Evolutionary conservation across 2,888 invertebrate species (phyloP).

Genomic region (Lasioglossum pauxillum): DNA sequence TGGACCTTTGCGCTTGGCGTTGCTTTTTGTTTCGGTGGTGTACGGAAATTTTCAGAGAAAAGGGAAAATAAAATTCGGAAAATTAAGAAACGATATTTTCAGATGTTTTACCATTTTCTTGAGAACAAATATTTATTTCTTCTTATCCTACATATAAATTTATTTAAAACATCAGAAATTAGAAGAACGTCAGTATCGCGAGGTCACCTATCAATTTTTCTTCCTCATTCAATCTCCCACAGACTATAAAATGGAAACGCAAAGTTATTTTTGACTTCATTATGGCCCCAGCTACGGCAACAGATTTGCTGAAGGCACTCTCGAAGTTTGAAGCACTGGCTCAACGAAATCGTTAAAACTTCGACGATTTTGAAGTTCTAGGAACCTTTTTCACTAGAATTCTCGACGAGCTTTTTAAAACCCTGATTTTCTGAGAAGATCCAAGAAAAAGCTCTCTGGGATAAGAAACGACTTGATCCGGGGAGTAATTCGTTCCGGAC

Average conservation of each 20-base stretch:
- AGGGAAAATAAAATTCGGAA: no score
- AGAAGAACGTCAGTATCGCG: not conserved
- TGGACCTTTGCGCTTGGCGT: not conserved
- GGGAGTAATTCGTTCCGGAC: no score
- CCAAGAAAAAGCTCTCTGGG: not conserved
- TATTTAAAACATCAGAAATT: no score
- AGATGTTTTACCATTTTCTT: no score
- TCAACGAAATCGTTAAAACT: not conserved
- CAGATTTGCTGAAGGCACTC: not conserved
- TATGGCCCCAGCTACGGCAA: not conserved
- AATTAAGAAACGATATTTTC: no score
- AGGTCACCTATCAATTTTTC: not conserved
- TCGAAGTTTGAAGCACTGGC: conserved; percentile 1
- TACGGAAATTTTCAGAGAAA: no score
- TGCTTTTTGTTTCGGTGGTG: not conserved
- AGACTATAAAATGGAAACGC: not conserved
- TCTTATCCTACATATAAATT: no score
- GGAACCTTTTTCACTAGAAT: not conserved
- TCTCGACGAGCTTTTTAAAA: not conserved
- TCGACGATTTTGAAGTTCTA: not conserved
- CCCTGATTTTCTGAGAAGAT: not conserved
- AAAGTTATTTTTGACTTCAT: not conserved
- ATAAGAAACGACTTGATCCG: not conserved
- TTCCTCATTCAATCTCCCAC: not conserved
- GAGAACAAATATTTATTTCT: no score